phyloP scores from a whole-genome alignment of 2,113 vertebrate genomes.

The Atherinomorus stipes region DNA sequence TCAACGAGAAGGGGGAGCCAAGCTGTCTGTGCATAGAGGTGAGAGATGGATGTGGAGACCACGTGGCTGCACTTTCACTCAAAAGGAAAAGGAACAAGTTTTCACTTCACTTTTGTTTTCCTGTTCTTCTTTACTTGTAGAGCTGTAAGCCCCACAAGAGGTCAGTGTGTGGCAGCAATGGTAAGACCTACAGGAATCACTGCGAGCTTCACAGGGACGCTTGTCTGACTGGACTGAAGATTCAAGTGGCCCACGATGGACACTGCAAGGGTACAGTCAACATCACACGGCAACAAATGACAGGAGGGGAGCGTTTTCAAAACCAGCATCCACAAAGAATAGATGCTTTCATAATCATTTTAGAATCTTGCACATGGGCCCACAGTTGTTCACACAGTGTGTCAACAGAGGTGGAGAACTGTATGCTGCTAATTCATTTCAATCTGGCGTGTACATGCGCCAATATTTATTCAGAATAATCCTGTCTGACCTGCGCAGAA shows the following conservation, averaged over 20 bases:
- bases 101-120: not conserved
- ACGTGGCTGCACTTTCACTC: not conserved
- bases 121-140: constrained; percentile 71
- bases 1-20: constrained; percentile 96
- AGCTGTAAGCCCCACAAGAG: constrained; percentile 98
- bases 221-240: constrained; percentile 97
- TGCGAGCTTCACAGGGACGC: constrained; percentile 98
- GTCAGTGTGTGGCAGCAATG: constrained; percentile 96
- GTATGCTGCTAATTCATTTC: no score
- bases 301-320: not conserved
- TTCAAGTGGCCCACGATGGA: constrained; percentile 95
- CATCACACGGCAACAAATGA: not conserved
- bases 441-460: no score
- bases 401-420: no score
- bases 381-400: no score
- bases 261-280: constrained; percentile 91
- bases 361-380: no score
- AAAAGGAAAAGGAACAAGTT: not conserved
- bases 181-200: constrained; percentile 97
- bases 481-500: no score
- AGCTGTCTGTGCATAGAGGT: constrained; percentile 98
- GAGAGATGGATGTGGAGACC: constrained; percentile 17
- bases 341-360: no score
- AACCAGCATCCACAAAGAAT: not conserved
- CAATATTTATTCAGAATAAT: no score